Evolutionary conservation across 2,888 invertebrate species (phyloP), one percentile per base, ranked within the genome.

Genomic region (Pseudolycoriella hygida): DNA sequence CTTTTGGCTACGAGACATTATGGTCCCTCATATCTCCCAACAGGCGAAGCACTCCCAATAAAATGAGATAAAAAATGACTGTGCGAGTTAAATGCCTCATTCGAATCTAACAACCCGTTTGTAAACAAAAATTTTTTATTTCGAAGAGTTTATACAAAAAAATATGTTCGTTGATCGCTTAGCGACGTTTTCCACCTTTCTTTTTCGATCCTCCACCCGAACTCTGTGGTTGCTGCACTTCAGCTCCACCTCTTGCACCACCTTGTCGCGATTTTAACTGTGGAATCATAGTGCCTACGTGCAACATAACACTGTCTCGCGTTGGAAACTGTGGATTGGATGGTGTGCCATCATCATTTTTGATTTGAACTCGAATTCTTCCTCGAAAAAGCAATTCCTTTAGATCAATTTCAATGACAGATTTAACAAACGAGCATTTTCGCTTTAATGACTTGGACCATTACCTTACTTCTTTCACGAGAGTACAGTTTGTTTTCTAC

Each of bases 401-500:
- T n/a, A n/a, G n/a, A n/a, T n/a, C n/a, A n/a, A n/a, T n/a, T 30
- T 6, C 44, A 12, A 20, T 4, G 10, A 38, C n/a, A 11, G 17
- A 25, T 18, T 37, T n/a, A 30, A 30, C n/a, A n/a, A n/a, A n/a
- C n/a, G n/a, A n/a, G n/a, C n/a, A n/a, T n/a, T n/a, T n/a, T 14
- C n/a, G n/a, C n/a, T n/a, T n/a, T n/a, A n/a, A n/a, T n/a, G n/a
- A n/a, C n/a, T n/a, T n/a, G n/a, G n/a, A n/a, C n/a, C 46, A 50
- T 51, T 59, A 72, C 73, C 67, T 89, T 87, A 61, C 93, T 94
- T 47, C 77, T 73, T 62, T 97, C 97, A 39, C 92, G 70, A 6
- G 88, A 76, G 62, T 96, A 93, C 31, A 88, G 69, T 67, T 96
- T 97, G 56, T 88, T 87, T 67, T 97, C 96, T 8, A 93, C 82